Evolutionary conservation across 1,140 invertebrate genomes (phyloP), one percentile per base, ranked within the genome.

Genomic region (Drosophila gunungcola): DNA sequence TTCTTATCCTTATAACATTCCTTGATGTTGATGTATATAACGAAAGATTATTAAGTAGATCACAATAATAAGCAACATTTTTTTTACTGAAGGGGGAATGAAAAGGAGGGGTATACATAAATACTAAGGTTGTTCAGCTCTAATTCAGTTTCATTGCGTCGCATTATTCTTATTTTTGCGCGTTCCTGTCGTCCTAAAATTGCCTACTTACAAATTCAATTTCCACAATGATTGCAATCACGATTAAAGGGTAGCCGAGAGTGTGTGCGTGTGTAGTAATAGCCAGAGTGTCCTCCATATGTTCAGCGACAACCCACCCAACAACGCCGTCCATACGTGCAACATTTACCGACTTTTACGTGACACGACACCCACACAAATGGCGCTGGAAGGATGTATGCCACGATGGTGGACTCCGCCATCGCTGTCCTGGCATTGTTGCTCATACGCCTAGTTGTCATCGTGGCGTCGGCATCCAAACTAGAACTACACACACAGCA

Each of bases 141-240:
- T 80, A 77, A 80, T 84, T 84, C 78, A 69, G 72, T 80, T 84
- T 64, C 62, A 84, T 84, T 77, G 75, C 62, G 80, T 49, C 60
- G 62, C 76, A 80, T 73, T 80, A 84, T 80, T 84, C 76, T 79
- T 84, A 80, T 84, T 84, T 78, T 73, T 68, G 53, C 67, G 62
- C 76, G 55, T 29, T 29, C 4, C 21, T 45, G 36, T 34, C 32
- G n/a, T 52, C 41, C 80, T 67, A 45, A 84, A 84, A 84, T 84
- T 84, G 81, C 81, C 81, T 84, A 80, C 81, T 84, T 84, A 84
- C 65, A 84, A 84, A 84, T 84, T 84, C 81, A 84, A 84, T 84
- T 84, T 84, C 80, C 80, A 84, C 76, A 84, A 84, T 83, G 81
- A 84, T 80, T 84, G 81, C 81, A 84, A 84, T 84, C 76, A 80